phyloP scores from a whole-genome alignment of 2,888 invertebrate genomes.

The Strigamia maritima region DNA sequence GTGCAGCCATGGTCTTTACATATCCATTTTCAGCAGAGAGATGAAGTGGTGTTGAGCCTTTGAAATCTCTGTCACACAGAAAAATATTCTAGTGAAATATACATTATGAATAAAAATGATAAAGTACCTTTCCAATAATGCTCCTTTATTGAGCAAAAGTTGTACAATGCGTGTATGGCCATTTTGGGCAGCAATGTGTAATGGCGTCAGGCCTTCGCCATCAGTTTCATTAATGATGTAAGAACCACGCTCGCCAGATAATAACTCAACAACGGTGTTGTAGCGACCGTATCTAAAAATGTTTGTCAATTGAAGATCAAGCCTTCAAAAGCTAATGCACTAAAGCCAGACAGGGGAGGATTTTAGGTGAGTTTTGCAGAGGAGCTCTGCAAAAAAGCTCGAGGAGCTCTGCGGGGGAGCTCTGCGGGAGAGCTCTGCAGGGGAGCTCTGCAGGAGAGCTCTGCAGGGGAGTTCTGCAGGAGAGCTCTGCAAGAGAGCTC shows the following conservation, averaged over 20 bases:
- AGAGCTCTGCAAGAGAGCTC: too few relatives aligned
- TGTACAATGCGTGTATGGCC: slow-evolving; percentile 80
- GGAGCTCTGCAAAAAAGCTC: too few relatives aligned
- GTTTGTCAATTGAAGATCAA: too few relatives aligned
- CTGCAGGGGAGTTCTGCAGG: too few relatives aligned
- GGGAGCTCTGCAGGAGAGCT: too few relatives aligned
- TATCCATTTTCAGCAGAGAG: slow-evolving; percentile 76
- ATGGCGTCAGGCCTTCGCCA: slow-evolving; percentile 76
- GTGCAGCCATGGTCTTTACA: slow-evolving; percentile 76
- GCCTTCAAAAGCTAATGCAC: too few relatives aligned
- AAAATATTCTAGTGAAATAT: too few relatives aligned
- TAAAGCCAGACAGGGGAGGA: too few relatives aligned
- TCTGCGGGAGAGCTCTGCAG: too few relatives aligned
- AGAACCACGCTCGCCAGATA: slow-evolving; percentile 79
- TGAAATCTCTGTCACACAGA: slow-evolving; percentile 71
- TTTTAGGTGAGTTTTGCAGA: too few relatives aligned
- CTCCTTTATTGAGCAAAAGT: slow-evolving; percentile 75
- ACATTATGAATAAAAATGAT: too few relatives aligned
- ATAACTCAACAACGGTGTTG: slow-evolving; percentile 74
- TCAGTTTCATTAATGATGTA: slow-evolving; percentile 89
- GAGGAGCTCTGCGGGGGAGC: too few relatives aligned
- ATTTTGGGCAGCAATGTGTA: slow-evolving; percentile 79
- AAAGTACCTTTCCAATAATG: slow-evolving; percentile 64
- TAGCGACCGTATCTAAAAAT: slow-evolving; percentile 76
- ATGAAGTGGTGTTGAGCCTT: slow-evolving; percentile 78